Base-by-base conservation (phyloP, 35 echinoderm and acorn worm species). In the Amphiura filiformis region DNA sequence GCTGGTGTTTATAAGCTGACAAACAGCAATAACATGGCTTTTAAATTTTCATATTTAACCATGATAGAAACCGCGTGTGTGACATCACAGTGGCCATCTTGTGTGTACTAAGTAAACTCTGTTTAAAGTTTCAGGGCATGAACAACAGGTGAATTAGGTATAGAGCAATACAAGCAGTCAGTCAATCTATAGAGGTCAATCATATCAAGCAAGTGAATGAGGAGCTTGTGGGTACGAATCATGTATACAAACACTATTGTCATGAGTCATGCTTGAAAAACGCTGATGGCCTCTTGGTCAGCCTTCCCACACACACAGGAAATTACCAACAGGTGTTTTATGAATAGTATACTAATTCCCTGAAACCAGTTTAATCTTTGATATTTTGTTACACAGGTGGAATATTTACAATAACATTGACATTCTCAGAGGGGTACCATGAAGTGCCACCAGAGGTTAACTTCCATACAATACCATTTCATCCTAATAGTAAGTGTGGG, bases 401-500 rank as follows among this genome's bases (percentile, higher is more conserved):
- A 18, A 87, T 92, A 35, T 98, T 98, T 98, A 89, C 86, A 28
- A 76, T 98, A 34, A 91, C 85, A 84, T 80, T 98, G 77, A 94
- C 89, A 70, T 98, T 98, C 87, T n/a, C 81, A 47, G 95, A 94
- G 44, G 85, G 91, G 13, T 98, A 91, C 83, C 91, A 98, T 57
- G 78, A 85, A 65, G 89, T 86, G 28, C 92, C 95, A 17, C 95
- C 95, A 35, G 70, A 47, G 20, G 77, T 98, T 36, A 76, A 84
- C 31, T 98, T 98, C 49, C 95, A 98, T 65, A 98, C 92, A 34
- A 94, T 98, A 64, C 95, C 95, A 82, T 98, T 98, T 64, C 95
- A 98, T 87, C 95, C 95, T 78, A 98, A 98, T 36, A 98, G 95
- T 98, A 92, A 98, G 95, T 91, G 26, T 38, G n/a, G n/a, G n/a